phyloP scores from a whole-genome alignment of 2,797 vertebrate genomes.

The Acrocephalus scirpaceus region DNA sequence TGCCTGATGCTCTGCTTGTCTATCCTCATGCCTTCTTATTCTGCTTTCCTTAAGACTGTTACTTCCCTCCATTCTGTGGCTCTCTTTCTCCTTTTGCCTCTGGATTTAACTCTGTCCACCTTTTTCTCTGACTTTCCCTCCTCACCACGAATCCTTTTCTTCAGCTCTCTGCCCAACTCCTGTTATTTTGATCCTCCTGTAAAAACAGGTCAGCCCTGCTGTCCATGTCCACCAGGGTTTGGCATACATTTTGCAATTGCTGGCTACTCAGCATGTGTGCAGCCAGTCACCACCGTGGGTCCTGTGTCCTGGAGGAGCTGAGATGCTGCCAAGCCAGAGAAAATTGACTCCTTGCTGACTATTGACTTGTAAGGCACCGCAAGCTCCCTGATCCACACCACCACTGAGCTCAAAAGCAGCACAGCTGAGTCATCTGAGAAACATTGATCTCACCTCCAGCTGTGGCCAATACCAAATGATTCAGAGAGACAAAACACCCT shows the following conservation, averaged over 20 bases:
- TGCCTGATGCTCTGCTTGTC: background rate
- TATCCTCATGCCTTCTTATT: background rate
- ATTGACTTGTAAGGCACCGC: background rate
- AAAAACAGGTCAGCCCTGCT: background rate
- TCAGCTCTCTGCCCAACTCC: background rate
- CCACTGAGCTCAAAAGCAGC: background rate
- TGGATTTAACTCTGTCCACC: background rate
- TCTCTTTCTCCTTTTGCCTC: background rate
- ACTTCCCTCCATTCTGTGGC: background rate
- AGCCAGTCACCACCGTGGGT: background rate
- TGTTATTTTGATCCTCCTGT: background rate
- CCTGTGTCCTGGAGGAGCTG: background rate
- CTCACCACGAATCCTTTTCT: accelerated
- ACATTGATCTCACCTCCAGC: constrained; percentile 32
- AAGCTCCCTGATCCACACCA: background rate
- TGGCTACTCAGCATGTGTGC: background rate
- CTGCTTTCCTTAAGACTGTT: background rate
- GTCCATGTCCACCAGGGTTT: background rate
- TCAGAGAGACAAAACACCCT: background rate
- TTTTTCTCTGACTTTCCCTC: background rate
- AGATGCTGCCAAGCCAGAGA: background rate
- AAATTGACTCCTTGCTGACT: background rate
- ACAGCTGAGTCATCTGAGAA: background rate
- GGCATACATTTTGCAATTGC: background rate
- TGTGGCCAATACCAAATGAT: background rate